These are phyloP conservation scores for Poeciliopsis paucimaculata DNA, from an alignment of 2,797 vertebrate species.

Conservation along the genomic window DNA sequence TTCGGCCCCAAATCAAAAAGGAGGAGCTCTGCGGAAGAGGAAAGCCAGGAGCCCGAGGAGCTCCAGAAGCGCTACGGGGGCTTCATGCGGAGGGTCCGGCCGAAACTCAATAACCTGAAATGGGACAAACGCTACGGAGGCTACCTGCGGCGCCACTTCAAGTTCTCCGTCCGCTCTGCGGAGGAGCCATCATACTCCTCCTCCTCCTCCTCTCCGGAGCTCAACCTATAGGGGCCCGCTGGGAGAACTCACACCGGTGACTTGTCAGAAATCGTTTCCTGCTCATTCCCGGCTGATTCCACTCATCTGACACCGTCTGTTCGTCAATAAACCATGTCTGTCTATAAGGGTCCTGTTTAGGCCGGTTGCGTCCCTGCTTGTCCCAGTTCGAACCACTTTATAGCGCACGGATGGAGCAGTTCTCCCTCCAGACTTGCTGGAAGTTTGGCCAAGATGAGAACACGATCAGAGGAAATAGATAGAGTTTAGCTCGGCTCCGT, in stretches of 20 bases:
- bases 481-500: neutral
- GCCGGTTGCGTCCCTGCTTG: constrained; percentile 34
- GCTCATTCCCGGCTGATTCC: constrained; percentile 25
- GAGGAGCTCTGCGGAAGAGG: constrained; percentile 73
- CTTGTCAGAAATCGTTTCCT: neutral
- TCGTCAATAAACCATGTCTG: constrained; percentile 74
- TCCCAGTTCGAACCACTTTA: constrained; percentile 1
- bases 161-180: constrained; percentile 87
- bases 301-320: constrained; percentile 59
- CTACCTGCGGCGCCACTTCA: constrained; percentile 94
- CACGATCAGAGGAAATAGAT: neutral
- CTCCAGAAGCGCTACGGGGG: constrained; percentile 96
- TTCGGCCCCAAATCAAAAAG: constrained; percentile 87
- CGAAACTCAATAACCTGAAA: constrained; percentile 92
- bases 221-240: neutral
- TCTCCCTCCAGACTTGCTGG: neutral
- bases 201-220: constrained; percentile 38
- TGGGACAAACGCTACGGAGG: constrained; percentile 98
- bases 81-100: constrained; percentile 93
- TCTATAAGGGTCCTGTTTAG: constrained; percentile 74
- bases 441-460: constrained; percentile 1
- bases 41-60: constrained; percentile 72
- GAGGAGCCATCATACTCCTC: constrained; percentile 85
- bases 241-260: neutral
- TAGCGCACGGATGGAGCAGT: neutral